Base-by-base conservation (phyloP, 2,888 invertebrate species). In the Arge pagana region DNA sequence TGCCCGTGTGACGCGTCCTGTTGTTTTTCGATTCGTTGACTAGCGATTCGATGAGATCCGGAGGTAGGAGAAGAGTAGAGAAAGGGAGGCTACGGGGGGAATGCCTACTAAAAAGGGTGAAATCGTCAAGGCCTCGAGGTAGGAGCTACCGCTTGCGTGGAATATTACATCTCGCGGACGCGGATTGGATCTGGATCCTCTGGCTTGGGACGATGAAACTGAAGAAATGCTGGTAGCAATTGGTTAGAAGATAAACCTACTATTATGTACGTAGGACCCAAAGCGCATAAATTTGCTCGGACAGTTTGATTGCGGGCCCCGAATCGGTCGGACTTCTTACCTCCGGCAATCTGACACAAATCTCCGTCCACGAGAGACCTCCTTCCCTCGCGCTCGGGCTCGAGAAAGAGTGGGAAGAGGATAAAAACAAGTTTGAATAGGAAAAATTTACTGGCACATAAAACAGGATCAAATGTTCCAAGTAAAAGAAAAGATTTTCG, bases 251-350 rank as follows among this genome's bases (percentile, higher is more conserved):
- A 52, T 43, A 52, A 52, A 43, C 45, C 52, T 52, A 52, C 43
- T 52, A 52, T 52, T 52, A 52, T n/a, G n/a, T 43, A 52, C 45
- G 36, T 42, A 30, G 48, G 45, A 21, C 30, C 43, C 39, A 37
- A n/a, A 52, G 45, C 52, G 52, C 52, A 52, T 52, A 52, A 52
- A 52, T 52, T 52, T 52, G 30, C 43, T 30, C 35, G 23, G 52
- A 52, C 45, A 52, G 52, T 43, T 52, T 52, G 52, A 52, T 52
- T 52, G 48, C 45, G 52, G 45, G 35, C 52, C 48, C 52, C 3
- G 16, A 45, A 33, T 33, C 45, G 7, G 33, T 23, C 45, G 26
- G 26, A 23, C 16, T 1, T 35, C 45, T n/a, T n/a, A n/a, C 45
- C 45, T 35, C 45, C 13, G 45, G 45, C 33, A 33, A 45, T 45